Base-by-base conservation (phyloP, 2,797 vertebrate species). In the Platyrinchus mystaceus region DNA sequence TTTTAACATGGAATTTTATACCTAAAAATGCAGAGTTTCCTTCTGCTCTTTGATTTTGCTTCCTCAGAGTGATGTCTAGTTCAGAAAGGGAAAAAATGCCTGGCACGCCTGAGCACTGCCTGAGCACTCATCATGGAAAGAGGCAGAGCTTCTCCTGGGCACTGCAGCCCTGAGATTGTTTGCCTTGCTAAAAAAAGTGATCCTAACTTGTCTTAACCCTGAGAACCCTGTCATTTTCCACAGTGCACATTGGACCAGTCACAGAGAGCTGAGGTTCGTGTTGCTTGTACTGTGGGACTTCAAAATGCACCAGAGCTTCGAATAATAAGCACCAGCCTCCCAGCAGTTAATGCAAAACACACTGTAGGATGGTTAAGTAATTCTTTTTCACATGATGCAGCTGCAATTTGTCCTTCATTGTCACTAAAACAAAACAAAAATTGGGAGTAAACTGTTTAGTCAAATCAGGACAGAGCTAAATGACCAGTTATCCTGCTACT, bases 1-100 rank as follows among this genome's bases (percentile, higher is more conserved):
- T 66, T 84, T 24, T 43, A 66, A 56, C 1, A 1, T 43, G 12
- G 41, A 59, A 80, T 76, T 96, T 94, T 76, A 70, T 37, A 62
- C 28, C n/a, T 71, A 70, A 47, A 89, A 76, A 71, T 17, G 12
- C 53, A 73, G 53, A 41, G 34, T 77, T 87, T 67, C 53, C 56
- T 93, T 84, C 63, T 79, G 36, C 78, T 91, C 32, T 50, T 84
- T 44, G 69, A 79, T 52, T 63, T 62, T 88, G 27, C 37, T 87
- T 95, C 44, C 3, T 0, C 14, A 20, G 34, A 49, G 26, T 24
- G 49, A 59, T 79, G 75, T 79, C 70, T 84, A 28, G 63, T 86
- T 93, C 82, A 95, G 86, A 95, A 93, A 90, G 46, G 94, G 73
- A 87, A 93, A 97, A 94, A 95, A 95, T 95, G 92, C 63, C 67